Evolutionary conservation across 2,797 vertebrate genomes (phyloP).

Genomic region (Natrix natrix): DNA sequence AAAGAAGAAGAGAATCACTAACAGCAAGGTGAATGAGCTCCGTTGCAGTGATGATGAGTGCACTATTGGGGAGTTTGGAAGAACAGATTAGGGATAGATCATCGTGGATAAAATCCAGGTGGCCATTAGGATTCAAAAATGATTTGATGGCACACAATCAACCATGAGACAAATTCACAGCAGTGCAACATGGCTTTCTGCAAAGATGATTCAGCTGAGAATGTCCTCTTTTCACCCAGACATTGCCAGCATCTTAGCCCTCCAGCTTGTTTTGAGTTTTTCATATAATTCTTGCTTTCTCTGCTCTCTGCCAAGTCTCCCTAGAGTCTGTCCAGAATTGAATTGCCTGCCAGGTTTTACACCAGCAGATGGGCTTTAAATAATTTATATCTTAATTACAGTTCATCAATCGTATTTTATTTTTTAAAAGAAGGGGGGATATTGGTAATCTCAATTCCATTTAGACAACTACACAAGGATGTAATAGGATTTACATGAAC

Average conservation of each 20-base stretch:
- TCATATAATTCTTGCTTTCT: conserved; percentile 59
- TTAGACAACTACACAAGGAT: conserved; percentile 44
- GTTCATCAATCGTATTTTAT: conserved; percentile 66
- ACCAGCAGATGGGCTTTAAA: conserved; percentile 62
- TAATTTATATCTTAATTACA: conserved; percentile 75
- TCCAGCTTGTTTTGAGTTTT: conserved; percentile 48
- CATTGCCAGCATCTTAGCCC: conserved; percentile 47
- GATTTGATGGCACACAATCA: background rate
- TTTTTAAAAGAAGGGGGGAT: background rate
- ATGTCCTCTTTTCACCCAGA: conserved; percentile 49
- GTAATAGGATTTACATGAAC: conserved; percentile 18
- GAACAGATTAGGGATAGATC: background rate
- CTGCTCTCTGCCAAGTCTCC: conserved; percentile 58
- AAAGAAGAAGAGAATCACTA: background rate
- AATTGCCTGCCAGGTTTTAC: conserved; percentile 63
- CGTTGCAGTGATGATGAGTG: background rate
- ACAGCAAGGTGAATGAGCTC: background rate
- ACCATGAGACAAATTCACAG: conserved; percentile 36
- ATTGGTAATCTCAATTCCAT: conserved; percentile 55
- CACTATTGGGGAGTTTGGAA: background rate
- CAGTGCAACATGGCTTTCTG: conserved; percentile 46
- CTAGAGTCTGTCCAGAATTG: conserved; percentile 55
- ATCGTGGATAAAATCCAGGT: background rate
- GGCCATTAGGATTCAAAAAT: background rate
- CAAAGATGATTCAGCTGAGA: conserved; percentile 61